Evolutionary conservation across 2,797 vertebrate genomes (phyloP), one percentile per base, ranked within the genome.

Genomic region (Lepidocolaptes lacrymiger): DNA sequence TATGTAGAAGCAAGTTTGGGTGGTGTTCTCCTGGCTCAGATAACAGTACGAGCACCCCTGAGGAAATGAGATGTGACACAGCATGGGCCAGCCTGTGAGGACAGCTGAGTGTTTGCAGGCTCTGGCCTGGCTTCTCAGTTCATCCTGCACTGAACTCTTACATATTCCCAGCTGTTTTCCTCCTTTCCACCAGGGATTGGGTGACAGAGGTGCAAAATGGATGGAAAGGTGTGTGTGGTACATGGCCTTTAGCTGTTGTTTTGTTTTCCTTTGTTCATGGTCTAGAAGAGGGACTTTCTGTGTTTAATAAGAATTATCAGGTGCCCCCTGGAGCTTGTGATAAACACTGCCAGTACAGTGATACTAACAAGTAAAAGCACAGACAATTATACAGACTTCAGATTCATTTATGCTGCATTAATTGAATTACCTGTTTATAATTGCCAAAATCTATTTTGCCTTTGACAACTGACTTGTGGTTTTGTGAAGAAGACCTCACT

Each of bases 1-100:
- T 69, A n/a, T 41, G 43, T 78, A 91, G 85, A 91, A 95, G 55
- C 43, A 84, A 89, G 28, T 84, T 64, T 12, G 4, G 49, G 58
- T 63, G 55, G 44, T 69, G 43, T 74, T 84, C 69, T 78, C 59
- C 46, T 19, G 2, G 76, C 89, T 88, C 9, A 1, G 80, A 26
- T 22, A 73, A 32, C 48, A 59, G 55, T 19, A 24, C 0, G 2
- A 85, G 68, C 55, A 59, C 27, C 34, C 63, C 27, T 18, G 59
- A 79, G 72, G 71, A 92, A 69, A 72, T 39, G n/a, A 44, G 37
- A 63, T 21, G 34, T 46, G 63, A 39, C 43, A 23, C 55, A 84
- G 72, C 41, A 32, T 21, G 64, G 73, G 52, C 55, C 56, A 61
- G 82, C 39, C 82, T 54, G 46, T 0, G 1, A 41, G 87, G 76